Conservation (phyloP, 2,113 vertebrate species). For the human region DNA sequence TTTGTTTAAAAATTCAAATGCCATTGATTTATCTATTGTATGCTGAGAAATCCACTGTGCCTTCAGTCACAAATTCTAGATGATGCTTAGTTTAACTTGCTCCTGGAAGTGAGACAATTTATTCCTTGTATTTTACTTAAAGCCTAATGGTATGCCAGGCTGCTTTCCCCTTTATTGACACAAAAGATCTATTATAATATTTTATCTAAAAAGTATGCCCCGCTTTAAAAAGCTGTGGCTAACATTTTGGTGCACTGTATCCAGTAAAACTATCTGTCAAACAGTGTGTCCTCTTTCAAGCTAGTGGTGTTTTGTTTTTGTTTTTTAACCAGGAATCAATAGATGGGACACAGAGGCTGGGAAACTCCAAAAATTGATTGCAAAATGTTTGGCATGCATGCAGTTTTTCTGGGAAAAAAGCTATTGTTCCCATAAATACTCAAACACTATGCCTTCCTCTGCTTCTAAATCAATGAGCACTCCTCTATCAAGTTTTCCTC, state of each 20-base stretch:
- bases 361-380: not conserved
- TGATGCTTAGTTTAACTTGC: not conserved
- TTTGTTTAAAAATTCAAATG: constrained; percentile 54
- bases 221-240: not conserved
- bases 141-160: not conserved
- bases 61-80: not conserved
- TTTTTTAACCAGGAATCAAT: not conserved
- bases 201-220: not conserved
- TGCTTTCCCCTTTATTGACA: not conserved
- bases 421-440: constrained; percentile 17
- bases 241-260: not conserved
- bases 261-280: not conserved
- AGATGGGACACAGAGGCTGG: not conserved
- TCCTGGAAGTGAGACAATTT: not conserved
- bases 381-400: not conserved
- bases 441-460: not conserved
- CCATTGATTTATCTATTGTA: not conserved
- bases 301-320: not conserved
- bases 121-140: constrained; percentile 4
- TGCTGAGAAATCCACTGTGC: not conserved
- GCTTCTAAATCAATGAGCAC: not conserved
- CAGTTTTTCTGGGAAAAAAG: not conserved
- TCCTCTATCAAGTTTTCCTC: not conserved
- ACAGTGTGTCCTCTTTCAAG: not conserved
- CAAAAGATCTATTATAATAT: not conserved